phyloP scores from a whole-genome alignment of 2,113 vertebrate genomes.

The Forbesichthys papilliferus region DNA sequence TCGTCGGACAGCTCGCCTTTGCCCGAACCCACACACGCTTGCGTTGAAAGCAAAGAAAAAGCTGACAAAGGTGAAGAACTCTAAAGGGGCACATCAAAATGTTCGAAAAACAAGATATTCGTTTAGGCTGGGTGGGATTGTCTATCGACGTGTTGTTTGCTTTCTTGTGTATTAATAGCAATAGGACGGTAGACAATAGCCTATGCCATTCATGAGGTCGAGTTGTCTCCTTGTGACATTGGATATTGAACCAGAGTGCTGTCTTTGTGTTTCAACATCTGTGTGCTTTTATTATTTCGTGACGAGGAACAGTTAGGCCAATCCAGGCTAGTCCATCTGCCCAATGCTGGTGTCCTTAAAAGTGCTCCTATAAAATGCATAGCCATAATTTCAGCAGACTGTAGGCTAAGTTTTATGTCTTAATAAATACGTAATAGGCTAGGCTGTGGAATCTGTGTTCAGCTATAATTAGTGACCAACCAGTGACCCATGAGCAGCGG shows the following conservation, averaged over 20 bases:
- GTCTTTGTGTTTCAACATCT: background rate
- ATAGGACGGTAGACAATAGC: too few relatives aligned
- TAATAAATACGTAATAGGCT: constrained; percentile 38
- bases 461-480: constrained; percentile 20
- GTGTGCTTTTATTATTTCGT: constrained; percentile 21
- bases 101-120: background rate
- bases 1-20: constrained; percentile 91
- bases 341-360: constrained; percentile 16
- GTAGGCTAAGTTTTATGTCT: constrained; percentile 37
- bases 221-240: background rate
- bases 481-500: constrained; percentile 13
- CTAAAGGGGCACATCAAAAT: background rate
- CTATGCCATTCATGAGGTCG: too few relatives aligned
- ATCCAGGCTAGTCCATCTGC: constrained; percentile 4
- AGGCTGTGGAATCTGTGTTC: constrained; percentile 2
- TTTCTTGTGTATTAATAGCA: background rate
- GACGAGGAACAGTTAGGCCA: constrained; percentile 7
- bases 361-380: constrained; percentile 23
- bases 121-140: background rate
- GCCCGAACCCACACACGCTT: constrained; percentile 86
- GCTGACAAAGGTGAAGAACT: constrained; percentile 85
- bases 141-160: background rate
- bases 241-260: constrained; percentile 11
- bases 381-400: constrained; percentile 29
- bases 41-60: constrained; percentile 86